Base-by-base conservation (phyloP, 2,888 invertebrate species). In the Ferdinandea cuprea region DNA sequence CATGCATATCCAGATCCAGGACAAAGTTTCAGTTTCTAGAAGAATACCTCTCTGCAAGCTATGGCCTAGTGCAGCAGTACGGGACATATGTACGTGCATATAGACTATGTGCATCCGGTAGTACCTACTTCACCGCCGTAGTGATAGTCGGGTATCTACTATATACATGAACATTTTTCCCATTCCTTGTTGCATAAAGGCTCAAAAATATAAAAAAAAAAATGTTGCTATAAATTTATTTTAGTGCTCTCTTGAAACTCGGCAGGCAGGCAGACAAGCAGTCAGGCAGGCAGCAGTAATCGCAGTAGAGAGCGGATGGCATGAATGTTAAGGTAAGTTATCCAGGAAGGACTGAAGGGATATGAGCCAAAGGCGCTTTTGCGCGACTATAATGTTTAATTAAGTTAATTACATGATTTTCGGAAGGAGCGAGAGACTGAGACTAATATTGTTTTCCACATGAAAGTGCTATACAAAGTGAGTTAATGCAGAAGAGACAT, bases 361-460 rank as follows among this genome's bases (percentile, higher is more conserved):
- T 25, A 17, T 63, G 68, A 72, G 83, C 83, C 83, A 68, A 68
- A 46, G 78, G 83, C 83, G 78, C 68, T 73, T 83, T 78, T 78
- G 78, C 59, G 73, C 83, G 83, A 83, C 83, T 78, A 78, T 78
- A 78, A 83, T 78, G 73, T 78, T 78, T 78, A 83, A 83, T 83
- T 78, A 78, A 83, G 83, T 78, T 83, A 83, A 83, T 83, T 72
- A 83, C 83, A 83, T 32, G 72, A 58, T 44, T 83, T 78, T 78
- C 54, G 78, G 73, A 78, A 78, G 42, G 58, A 78, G 28, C 63
- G 48, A 63, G 54, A 68, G 40, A 63, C 66, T 58, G 42, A 63
- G 68, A 72, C 72, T 77, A 78, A 78, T 78, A 46, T 50, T 78
- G 72, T 78, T 72, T 73, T 72, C 72, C 48, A 59, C 59, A 19